Evolutionary conservation across 1,140 invertebrate genomes (phyloP).

Genomic region (Sitobion miscanthi): DNA sequence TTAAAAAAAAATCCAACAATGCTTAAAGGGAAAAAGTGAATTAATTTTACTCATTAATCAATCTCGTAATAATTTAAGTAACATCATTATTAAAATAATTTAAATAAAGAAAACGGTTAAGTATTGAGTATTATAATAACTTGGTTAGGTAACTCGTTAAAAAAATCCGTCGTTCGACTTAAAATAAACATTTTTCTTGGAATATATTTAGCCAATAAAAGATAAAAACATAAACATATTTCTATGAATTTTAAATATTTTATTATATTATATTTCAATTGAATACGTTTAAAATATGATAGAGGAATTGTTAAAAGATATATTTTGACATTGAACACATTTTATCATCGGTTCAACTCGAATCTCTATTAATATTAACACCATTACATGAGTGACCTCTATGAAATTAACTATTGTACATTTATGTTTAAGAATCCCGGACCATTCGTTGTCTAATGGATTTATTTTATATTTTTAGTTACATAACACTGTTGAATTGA

Average conservation of each 20-base stretch:
- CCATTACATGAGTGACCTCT: too few relatives aligned
- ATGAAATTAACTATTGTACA: neutral
- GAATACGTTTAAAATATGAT: neutral
- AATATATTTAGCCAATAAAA: neutral
- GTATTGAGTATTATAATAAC: neutral
- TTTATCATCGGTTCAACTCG: neutral
- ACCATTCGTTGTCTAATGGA: neutral
- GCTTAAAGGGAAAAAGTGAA: neutral
- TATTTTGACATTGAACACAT: neutral
- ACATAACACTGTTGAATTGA: neutral
- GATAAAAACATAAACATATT: neutral
- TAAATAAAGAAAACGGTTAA: neutral
- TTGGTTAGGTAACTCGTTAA: neutral
- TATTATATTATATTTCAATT: neutral
- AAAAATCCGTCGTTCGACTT: neutral
- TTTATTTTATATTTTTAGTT: neutral
- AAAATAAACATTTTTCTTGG: too few relatives aligned
- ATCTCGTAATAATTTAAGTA: neutral
- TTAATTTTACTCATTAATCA: neutral
- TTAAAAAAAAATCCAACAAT: neutral
- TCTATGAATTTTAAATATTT: neutral
- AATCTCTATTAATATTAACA: neutral
- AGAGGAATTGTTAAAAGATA: neutral
- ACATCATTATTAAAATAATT: neutral
- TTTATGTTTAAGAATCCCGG: neutral